Evolutionary conservation across 2,797 vertebrate species (phyloP).

Genomic region (Falco peregrinus): DNA sequence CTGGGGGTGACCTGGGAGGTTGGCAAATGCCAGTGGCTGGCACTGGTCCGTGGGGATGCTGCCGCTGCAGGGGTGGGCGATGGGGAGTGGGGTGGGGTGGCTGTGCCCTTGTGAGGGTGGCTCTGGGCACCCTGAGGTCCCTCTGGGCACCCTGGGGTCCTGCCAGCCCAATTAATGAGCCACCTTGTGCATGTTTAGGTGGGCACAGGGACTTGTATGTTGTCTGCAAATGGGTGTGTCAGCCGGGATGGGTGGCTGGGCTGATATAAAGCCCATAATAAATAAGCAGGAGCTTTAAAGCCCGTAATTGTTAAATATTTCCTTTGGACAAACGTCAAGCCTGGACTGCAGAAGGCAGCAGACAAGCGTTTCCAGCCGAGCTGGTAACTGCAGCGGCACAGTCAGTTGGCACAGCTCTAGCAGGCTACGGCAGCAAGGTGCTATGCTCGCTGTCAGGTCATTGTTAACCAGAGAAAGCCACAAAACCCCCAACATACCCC

Average conservation of each 20-base stretch:
- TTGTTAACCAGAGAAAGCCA: accelerated
- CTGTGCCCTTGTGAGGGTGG: accelerated
- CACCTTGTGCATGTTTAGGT: accelerated
- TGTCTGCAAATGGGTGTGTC: accelerated
- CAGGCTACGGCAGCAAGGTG: not conserved
- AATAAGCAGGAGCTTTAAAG: not conserved
- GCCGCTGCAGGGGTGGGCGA: accelerated
- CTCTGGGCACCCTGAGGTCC: not conserved
- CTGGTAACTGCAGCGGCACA: accelerated
- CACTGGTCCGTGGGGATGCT: accelerated
- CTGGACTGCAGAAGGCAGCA: not conserved
- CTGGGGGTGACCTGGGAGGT: not conserved
- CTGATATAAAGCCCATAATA: accelerated
- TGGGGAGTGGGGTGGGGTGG: not conserved
- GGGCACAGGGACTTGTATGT: accelerated
- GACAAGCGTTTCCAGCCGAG: not conserved
- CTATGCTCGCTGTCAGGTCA: not conserved
- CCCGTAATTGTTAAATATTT: accelerated
- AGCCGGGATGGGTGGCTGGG: accelerated
- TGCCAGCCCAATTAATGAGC: accelerated
- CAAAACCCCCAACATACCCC: not conserved
- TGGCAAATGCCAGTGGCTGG: accelerated
- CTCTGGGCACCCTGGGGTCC: not conserved
- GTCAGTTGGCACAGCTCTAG: not conserved
- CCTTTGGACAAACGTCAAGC: accelerated